phyloP scores from a whole-genome alignment of 2,888 invertebrate species.

The Ctena decussata region DNA sequence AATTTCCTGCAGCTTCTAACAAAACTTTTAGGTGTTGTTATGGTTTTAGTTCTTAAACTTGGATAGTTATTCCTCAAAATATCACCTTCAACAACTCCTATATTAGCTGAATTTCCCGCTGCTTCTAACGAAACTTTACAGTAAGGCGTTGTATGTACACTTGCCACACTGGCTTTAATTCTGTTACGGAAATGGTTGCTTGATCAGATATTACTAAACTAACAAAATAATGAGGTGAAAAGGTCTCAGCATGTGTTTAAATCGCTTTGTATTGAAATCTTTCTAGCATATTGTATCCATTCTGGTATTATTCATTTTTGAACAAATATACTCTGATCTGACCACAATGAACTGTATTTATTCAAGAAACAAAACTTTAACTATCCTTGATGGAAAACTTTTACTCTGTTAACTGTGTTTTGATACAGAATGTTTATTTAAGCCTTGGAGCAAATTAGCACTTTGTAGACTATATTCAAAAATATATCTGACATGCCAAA shows the following conservation, averaged over 20 bases:
- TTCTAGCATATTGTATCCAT: constrained; percentile 16
- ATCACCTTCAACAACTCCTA: neutral
- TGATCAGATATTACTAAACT: constrained; percentile 33
- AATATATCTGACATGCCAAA: no score
- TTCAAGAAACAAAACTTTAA: constrained; percentile 24
- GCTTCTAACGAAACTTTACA: neutral
- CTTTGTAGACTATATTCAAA: no score
- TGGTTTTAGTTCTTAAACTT: no score
- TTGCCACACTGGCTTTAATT: no score
- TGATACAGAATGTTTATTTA: constrained; percentile 8
- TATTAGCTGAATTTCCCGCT: neutral
- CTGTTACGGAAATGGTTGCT: neutral
- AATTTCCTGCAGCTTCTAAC: no score
- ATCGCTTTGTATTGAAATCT: neutral
- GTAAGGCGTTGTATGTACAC: no score
- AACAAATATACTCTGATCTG: constrained; percentile 19
- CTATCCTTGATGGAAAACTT: constrained; percentile 3
- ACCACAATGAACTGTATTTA: constrained; percentile 23
- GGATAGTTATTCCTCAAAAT: no score
- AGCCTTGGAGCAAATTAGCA: constrained; percentile 1
- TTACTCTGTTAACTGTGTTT: constrained; percentile 13
- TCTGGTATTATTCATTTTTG: constrained; percentile 9
- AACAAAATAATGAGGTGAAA: constrained; percentile 43
- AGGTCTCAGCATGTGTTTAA: constrained; percentile 28
- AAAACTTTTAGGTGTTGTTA: no score